A percentile compares a stretch with the other conserved stretches of the same genome.
These are phyloP conservation scores for Phalangium opilio DNA, from an alignment of 2,888 invertebrate species.

Conservation along the genomic window DNA sequence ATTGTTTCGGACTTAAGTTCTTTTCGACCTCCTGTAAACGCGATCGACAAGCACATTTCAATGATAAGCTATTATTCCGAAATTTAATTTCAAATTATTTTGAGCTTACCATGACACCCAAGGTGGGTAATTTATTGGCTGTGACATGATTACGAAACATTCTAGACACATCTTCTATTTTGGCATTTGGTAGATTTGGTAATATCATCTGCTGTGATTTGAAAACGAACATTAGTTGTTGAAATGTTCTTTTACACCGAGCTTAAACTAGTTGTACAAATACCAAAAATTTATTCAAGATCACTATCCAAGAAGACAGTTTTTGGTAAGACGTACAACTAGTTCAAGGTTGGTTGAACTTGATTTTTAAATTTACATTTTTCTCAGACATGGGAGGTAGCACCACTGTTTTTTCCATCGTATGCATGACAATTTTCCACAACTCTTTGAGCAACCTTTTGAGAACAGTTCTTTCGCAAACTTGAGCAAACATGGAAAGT, in stretches of 20 bases:
- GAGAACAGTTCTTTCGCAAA: conserved; percentile 96
- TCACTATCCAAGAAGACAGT: no score
- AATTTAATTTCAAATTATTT: no score
- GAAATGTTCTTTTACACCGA: no score
- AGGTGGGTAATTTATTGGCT: conserved; percentile 61
- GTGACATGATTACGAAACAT: conserved; percentile 85
- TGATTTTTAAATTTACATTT: conserved; percentile 48
- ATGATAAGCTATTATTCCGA: no score
- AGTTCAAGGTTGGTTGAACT: not conserved
- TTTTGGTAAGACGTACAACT: not conserved
- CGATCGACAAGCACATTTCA: no score
- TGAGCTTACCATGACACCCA: conserved; percentile 86
- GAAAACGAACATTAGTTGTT: no score
- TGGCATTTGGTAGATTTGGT: conserved; percentile 88
- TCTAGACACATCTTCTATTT: conserved; percentile 95
- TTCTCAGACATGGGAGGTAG: conserved; percentile 94
- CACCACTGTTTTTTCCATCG: conserved; percentile 95
- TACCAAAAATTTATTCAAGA: no score
- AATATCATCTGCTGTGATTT: conserved; percentile 60
- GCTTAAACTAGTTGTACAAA: no score
- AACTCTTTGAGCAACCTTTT: conserved; percentile 94
- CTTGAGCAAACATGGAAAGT: conserved; percentile 78
- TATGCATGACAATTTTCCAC: conserved; percentile 98
- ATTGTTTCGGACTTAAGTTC: conserved; percentile 93
- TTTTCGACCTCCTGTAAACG: conserved; percentile 50